Percentiles rank a stretch among this genome's conserved stretches.
phyloP scores from a whole-genome alignment of 2,888 invertebrate genomes.

The Dolichopus griseipennis region DNA sequence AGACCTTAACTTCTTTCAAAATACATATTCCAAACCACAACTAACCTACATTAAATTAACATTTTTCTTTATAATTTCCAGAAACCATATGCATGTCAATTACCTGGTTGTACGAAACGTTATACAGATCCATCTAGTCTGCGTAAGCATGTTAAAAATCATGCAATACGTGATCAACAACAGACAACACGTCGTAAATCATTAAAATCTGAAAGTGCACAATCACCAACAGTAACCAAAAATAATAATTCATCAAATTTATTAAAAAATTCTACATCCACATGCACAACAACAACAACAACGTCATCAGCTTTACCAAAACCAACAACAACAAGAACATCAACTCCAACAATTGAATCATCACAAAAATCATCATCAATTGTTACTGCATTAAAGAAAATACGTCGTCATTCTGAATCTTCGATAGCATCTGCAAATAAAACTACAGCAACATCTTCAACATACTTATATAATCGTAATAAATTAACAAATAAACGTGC shows the following conservation, averaged over 20 bases:
- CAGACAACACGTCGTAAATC: slow-evolving; percentile 38
- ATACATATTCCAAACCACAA: no score
- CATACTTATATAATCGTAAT: background rate
- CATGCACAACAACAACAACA: slow-evolving; percentile 13
- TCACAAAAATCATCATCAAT: slow-evolving; percentile 20
- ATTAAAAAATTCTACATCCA: slow-evolving; percentile 11
- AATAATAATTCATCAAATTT: slow-evolving; percentile 12
- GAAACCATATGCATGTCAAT: slow-evolving; percentile 90
- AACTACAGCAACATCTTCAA: background rate
- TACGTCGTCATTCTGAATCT: slow-evolving; percentile 38
- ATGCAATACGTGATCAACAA: slow-evolving; percentile 41
- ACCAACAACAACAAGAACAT: slow-evolving; percentile 13
- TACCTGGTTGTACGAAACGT: slow-evolving; percentile 76
- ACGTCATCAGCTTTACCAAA: slow-evolving; percentile 24
- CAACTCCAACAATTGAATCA: slow-evolving; percentile 21
- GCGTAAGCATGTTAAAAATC: slow-evolving; percentile 86
- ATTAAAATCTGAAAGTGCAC: slow-evolving; percentile 21
- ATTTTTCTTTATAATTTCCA: no score
- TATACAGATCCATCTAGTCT: slow-evolving; percentile 92
- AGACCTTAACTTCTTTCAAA: no score
- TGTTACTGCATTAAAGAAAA: slow-evolving; percentile 24
- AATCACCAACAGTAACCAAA: slow-evolving; percentile 14
- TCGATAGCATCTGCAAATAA: slow-evolving; percentile 23
- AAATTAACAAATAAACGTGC: slow-evolving; percentile 7
- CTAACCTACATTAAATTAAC: no score